phyloP scores from a whole-genome alignment of 1,140 invertebrate species.

The Eriocheir sinensis region DNA sequence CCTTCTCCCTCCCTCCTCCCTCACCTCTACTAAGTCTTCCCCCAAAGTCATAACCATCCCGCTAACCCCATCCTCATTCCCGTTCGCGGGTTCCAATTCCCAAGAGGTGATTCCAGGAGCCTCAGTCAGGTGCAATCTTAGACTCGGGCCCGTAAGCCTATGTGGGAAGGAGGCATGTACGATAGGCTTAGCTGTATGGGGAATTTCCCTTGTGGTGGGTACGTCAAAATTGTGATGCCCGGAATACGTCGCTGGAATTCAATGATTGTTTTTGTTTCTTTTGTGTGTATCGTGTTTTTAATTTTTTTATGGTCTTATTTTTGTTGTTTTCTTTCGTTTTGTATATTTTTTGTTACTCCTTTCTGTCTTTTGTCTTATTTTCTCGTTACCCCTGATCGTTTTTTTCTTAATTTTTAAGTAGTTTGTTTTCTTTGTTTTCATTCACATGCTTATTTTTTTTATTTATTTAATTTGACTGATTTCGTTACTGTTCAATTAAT shows the following conservation, averaged over 20 bases:
- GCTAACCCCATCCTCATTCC: slow-evolving; percentile 65
- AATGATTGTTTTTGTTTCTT: background rate
- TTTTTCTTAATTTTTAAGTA: too few species aligned
- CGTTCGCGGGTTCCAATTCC: slow-evolving; percentile 66
- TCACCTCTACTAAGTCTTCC: background rate
- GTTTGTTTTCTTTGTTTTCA: too few species aligned
- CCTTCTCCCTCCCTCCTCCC: background rate
- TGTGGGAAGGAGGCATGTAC: slow-evolving; percentile 5
- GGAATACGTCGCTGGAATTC: background rate
- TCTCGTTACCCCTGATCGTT: too few species aligned
- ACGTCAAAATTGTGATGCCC: slow-evolving; percentile 43
- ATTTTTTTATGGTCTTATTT: background rate
- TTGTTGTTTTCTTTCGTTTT: background rate
- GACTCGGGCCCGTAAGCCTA: slow-evolving; percentile 54
- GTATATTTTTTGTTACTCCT: too few species aligned
- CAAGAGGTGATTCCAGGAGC: slow-evolving; percentile 52
- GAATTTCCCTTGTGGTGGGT: slow-evolving; percentile 68
- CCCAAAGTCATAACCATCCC: slow-evolving; percentile 49
- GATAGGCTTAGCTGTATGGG: slow-evolving; percentile 57
- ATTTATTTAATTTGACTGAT: too few species aligned
- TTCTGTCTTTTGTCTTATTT: too few species aligned
- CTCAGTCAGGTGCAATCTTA: slow-evolving; percentile 72
- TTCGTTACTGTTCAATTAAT: too few species aligned
- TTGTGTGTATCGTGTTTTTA: background rate
- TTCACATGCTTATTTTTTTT: too few species aligned